These are phyloP conservation scores for Camponotus vicinus DNA, from an alignment of 1,140 invertebrate genomes.

Conservation along the genomic window DNA sequence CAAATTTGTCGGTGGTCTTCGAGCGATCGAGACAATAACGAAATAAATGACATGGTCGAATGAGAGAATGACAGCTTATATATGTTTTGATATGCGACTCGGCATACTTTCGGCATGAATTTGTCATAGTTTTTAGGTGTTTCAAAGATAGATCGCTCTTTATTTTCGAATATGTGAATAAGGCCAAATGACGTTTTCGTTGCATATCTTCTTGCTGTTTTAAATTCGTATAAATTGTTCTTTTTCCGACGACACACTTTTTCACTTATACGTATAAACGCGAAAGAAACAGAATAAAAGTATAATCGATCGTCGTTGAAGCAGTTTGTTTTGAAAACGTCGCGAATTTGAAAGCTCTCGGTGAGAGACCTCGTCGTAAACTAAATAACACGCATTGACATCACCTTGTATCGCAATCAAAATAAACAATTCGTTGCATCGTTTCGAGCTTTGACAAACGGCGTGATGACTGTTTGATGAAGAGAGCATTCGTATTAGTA, in stretches of 20 bases:
- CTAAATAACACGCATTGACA: not conserved
- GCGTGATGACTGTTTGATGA: not conserved
- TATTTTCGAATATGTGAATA: slow-evolving; percentile 26
- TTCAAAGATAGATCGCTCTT: not conserved
- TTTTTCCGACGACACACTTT: slow-evolving; percentile 20
- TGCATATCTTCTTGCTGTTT: not conserved
- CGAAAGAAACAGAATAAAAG: not conserved
- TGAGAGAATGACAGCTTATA: not conserved
- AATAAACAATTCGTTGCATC: slow-evolving; percentile 3
- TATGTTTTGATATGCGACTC: not conserved
- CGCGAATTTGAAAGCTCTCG: slow-evolving; percentile 4
- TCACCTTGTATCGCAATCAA: slow-evolving; percentile 18
- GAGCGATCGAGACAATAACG: slow-evolving; percentile 37
- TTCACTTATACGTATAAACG: not conserved
- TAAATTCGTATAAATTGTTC: not conserved
- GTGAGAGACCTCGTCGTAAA: not conserved
- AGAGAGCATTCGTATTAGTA: slow-evolving; percentile 24
- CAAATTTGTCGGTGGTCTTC: not conserved
- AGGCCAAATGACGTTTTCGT: not conserved
- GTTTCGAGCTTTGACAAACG: not conserved
- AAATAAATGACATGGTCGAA: slow-evolving; percentile 13
- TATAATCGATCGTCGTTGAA: not conserved
- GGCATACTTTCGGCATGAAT: not conserved
- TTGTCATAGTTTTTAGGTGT: not conserved
- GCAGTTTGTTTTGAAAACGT: slow-evolving; percentile 2